Conservation (phyloP, 2,113 vertebrate species). For the Anoplopoma fimbria region DNA sequence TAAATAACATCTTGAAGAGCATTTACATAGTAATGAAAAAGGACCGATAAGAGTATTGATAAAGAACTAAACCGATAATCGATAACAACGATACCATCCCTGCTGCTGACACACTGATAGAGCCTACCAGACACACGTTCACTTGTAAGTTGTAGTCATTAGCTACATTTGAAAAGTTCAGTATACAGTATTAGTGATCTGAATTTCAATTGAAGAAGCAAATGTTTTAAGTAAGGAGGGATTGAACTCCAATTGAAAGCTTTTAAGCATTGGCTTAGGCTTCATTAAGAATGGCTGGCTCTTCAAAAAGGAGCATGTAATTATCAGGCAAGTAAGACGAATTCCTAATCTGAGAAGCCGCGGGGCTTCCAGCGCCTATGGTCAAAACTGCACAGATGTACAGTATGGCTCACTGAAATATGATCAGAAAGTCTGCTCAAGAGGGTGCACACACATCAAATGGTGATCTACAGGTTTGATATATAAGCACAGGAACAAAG, state of each 20-base stretch:
- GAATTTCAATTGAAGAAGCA: constrained; percentile 53
- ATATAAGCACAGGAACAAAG: neutral
- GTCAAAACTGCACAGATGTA: constrained; percentile 42
- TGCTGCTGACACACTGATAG: neutral
- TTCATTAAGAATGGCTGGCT: constrained; percentile 79
- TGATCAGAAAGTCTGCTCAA: constrained; percentile 10
- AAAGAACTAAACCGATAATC: neutral
- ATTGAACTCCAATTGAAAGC: constrained; percentile 63
- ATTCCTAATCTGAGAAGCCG: constrained; percentile 59
- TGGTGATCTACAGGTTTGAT: constrained; percentile 16
- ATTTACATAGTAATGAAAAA: neutral
- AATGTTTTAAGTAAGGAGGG: constrained; percentile 53
- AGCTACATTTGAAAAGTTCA: constrained; percentile 24
- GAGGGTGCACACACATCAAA: neutral
- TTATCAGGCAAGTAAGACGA: constrained; percentile 65
- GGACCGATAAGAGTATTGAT: neutral
- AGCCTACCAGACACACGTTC: neutral
- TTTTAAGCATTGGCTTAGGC: constrained; percentile 62
- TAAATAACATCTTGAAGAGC: neutral
- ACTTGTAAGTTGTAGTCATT: neutral
- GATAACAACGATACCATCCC: neutral
- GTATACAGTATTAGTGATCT: constrained; percentile 33
- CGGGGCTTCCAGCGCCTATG: constrained; percentile 53
- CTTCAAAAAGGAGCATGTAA: constrained; percentile 76
- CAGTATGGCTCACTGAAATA: constrained; percentile 33